These are phyloP conservation scores for Nematostella vectensis DNA, from an alignment of 92 coral and sea anemone species.

Conservation along the genomic window DNA sequence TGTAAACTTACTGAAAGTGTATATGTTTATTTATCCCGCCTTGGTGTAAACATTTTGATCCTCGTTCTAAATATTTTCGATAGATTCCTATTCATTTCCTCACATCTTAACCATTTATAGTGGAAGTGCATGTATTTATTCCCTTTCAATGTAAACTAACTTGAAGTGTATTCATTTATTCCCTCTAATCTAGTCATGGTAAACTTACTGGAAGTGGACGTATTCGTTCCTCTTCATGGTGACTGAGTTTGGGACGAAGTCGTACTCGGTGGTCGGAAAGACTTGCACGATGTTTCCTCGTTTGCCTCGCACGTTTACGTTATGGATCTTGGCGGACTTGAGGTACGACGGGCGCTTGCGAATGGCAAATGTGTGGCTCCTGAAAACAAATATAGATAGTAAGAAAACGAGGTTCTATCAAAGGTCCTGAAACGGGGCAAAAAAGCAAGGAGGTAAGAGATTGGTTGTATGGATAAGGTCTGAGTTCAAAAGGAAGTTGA, in stretches of 20 bases:
- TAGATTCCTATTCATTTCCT: too few species aligned
- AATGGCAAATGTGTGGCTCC: slow-evolving; percentile 21
- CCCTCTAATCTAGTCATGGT: too few species aligned
- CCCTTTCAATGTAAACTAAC: too few species aligned
- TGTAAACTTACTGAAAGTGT: too few species aligned
- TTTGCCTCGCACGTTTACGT: slow-evolving; percentile 41
- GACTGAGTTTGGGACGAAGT: slow-evolving; percentile 36
- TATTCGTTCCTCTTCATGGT: slow-evolving; percentile 14
- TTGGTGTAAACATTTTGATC: too few species aligned
- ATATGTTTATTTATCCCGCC: too few species aligned
- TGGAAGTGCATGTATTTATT: too few species aligned
- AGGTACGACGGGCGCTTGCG: slow-evolving; percentile 14
- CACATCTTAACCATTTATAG: too few species aligned
- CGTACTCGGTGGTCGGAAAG: slow-evolving; percentile 34
- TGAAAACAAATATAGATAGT: neutral
- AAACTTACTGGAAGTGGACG: slow-evolving; percentile 40
- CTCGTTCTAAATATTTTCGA: too few species aligned
- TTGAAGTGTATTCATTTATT: too few species aligned
- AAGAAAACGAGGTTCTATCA: too few species aligned
- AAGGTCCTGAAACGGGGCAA: too few species aligned
- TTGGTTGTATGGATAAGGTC: neutral
- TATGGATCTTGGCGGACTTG: slow-evolving; percentile 6
- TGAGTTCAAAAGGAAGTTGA: neutral
- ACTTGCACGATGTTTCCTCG: slow-evolving; percentile 39
- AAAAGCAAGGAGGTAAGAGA: neutral